These are phyloP conservation scores for Acropora tenuis DNA, from an alignment of 64 coral and sea anemone genomes.

Conservation along the genomic window DNA sequence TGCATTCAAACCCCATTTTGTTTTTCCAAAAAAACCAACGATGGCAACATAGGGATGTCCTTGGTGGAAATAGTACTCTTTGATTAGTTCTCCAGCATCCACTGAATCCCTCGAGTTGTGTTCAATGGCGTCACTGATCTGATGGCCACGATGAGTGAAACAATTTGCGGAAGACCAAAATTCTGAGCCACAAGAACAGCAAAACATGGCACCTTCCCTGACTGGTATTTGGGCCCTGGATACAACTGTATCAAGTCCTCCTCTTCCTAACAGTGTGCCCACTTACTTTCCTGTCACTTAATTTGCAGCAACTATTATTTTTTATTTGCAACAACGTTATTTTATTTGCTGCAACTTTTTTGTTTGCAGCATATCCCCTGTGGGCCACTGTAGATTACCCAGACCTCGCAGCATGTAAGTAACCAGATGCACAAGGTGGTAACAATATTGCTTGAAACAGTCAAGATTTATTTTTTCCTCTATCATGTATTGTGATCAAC, in stretches of 20 bases:
- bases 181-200: constrained; percentile 13
- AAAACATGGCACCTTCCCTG: neutral
- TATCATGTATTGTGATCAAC: no score
- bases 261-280: neutral
- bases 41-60: constrained; percentile 18
- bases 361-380: no score
- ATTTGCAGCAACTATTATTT: constrained; percentile 39
- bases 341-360: no score
- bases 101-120: neutral
- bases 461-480: no score
- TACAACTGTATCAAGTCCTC: no score
- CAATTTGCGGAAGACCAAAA: neutral
- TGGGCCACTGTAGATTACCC: no score
- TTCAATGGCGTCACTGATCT: neutral
- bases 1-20: constrained; percentile 18
- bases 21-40: constrained; percentile 19
- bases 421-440: no score
- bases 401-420: no score
- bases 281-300: neutral
- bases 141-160: neutral
- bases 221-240: no score
- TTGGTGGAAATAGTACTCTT: constrained; percentile 22
- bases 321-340: no score
- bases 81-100: neutral
- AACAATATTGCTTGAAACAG: no score